phyloP scores from a whole-genome alignment of 2,888 invertebrate genomes.

The Caenorhabditis panamensis region DNA sequence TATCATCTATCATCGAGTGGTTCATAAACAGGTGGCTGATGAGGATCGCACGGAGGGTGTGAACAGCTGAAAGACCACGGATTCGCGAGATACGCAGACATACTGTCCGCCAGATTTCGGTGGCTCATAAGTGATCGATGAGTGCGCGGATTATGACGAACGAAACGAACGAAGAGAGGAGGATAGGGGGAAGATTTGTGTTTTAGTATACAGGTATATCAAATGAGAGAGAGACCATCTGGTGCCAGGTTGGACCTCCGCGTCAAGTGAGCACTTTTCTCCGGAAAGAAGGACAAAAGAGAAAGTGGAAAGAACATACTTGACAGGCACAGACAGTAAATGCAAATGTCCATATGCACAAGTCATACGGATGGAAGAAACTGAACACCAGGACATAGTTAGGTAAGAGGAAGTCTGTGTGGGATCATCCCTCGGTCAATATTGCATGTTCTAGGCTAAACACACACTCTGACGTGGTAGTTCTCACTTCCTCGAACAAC shows the following conservation, averaged over 20 bases:
- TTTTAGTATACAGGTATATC: slow-evolving; percentile 35
- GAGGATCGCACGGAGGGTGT: slow-evolving; percentile 43
- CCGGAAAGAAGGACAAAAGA: slow-evolving; percentile 28
- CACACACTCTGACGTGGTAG: slow-evolving; percentile 37
- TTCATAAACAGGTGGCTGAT: slow-evolving; percentile 53
- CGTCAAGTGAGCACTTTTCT: slow-evolving; percentile 55
- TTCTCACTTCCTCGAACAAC: slow-evolving; percentile 20
- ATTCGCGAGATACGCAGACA: slow-evolving; percentile 23
- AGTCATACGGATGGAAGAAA: no score
- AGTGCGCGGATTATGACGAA: slow-evolving; percentile 53
- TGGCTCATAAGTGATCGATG: slow-evolving; percentile 59
- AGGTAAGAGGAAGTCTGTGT: no score
- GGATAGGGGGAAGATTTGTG: neutral
- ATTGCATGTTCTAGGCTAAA: slow-evolving; percentile 35
- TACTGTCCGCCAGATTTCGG: slow-evolving; percentile 45
- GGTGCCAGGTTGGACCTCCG: slow-evolving; percentile 34
- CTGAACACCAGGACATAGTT: no score
- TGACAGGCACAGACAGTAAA: slow-evolving; percentile 18
- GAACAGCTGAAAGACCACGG: slow-evolving; percentile 25
- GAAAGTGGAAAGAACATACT: slow-evolving; percentile 7
- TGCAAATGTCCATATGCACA: no score
- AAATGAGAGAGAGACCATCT: slow-evolving; percentile 33
- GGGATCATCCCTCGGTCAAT: slow-evolving; percentile 46
- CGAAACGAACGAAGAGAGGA: neutral
- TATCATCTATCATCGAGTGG: slow-evolving; percentile 57